A percentile compares a stretch with the other conserved stretches of the same genome.
These are phyloP conservation scores for Chaetophractus vellerosus DNA, from an alignment of 2,797 vertebrate genomes.

Conservation along the genomic window DNA sequence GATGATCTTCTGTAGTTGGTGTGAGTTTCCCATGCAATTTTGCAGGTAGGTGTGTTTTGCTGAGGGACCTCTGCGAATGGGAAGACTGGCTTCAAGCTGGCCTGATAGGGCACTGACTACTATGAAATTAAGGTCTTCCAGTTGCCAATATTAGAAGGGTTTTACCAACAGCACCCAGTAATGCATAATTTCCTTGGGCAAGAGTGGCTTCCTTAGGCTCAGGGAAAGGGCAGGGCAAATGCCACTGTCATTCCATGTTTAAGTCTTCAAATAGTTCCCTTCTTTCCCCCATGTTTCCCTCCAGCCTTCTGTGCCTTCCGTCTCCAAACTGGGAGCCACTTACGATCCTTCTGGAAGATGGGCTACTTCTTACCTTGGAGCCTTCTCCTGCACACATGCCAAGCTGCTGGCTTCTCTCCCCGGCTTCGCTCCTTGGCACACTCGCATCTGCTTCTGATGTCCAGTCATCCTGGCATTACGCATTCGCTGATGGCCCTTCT, in stretches of 20 bases:
- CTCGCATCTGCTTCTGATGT: not conserved
- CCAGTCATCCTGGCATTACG: not conserved
- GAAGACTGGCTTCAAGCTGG: not conserved
- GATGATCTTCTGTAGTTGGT: rapidly evolving
- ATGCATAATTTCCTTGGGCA: not conserved
- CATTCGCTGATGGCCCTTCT: not conserved
- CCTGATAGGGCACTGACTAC: not conserved
- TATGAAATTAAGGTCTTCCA: not conserved
- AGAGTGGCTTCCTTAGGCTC: not conserved
- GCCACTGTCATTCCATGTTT: not conserved
- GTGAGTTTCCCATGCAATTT: not conserved
- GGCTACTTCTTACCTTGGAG: not conserved
- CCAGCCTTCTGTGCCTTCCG: not conserved
- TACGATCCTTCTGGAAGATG: not conserved
- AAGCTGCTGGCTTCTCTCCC: not conserved
- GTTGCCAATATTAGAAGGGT: not conserved
- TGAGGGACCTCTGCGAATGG: not conserved
- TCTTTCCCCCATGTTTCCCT: rapidly evolving
- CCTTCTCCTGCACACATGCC: not conserved
- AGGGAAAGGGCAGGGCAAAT: not conserved
- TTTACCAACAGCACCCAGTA: not conserved
- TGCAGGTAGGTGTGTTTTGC: not conserved
- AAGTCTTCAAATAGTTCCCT: not conserved
- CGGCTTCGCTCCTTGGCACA: not conserved
- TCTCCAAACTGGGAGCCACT: not conserved